Conservation (phyloP, 2,888 invertebrate genomes). For the Oscheius sp. region DNA sequence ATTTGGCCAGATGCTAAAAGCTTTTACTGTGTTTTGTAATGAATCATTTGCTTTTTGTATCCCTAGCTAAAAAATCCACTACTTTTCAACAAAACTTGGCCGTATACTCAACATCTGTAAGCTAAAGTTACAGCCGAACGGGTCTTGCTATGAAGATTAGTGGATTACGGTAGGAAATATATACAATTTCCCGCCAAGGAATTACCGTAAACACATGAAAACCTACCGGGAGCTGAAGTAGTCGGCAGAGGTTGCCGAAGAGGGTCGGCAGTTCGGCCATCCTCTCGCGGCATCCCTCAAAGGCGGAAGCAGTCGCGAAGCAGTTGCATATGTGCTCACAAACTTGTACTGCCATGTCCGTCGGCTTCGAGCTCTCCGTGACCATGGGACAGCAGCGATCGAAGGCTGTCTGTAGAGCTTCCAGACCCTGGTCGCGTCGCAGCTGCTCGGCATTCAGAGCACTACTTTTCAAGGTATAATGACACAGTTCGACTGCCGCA, state of each 20-base stretch:
- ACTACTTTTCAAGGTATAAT: slow-evolving; percentile 94
- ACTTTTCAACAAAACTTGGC: too few species aligned
- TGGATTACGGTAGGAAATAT: too few species aligned
- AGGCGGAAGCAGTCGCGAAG: slow-evolving; percentile 93
- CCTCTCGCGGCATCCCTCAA: slow-evolving; percentile 87
- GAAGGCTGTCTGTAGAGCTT: slow-evolving; percentile 87
- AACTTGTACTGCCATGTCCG: slow-evolving; percentile 82
- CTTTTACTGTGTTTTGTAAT: background rate
- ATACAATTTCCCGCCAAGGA: too few species aligned
- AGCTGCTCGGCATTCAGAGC: slow-evolving; percentile 97
- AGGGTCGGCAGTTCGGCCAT: slow-evolving; percentile 89
- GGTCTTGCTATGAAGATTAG: too few species aligned
- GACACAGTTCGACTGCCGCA: slow-evolving; percentile 92
- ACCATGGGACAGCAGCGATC: slow-evolving; percentile 92
- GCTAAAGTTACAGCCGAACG: too few species aligned
- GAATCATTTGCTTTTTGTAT: background rate
- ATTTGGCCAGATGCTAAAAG: slow-evolving; percentile 83
- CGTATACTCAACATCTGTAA: too few species aligned
- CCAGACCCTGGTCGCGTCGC: slow-evolving; percentile 90
- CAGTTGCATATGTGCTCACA: slow-evolving; percentile 91
- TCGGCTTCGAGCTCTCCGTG: slow-evolving; percentile 82
- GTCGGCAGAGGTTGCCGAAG: slow-evolving; percentile 86
- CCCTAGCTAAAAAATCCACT: too few species aligned
- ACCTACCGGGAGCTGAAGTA: slow-evolving; percentile 85
- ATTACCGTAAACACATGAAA: background rate